Evolutionary conservation across 2,888 invertebrate genomes (phyloP).

Genomic region (Paralinhomoeus sp.): DNA sequence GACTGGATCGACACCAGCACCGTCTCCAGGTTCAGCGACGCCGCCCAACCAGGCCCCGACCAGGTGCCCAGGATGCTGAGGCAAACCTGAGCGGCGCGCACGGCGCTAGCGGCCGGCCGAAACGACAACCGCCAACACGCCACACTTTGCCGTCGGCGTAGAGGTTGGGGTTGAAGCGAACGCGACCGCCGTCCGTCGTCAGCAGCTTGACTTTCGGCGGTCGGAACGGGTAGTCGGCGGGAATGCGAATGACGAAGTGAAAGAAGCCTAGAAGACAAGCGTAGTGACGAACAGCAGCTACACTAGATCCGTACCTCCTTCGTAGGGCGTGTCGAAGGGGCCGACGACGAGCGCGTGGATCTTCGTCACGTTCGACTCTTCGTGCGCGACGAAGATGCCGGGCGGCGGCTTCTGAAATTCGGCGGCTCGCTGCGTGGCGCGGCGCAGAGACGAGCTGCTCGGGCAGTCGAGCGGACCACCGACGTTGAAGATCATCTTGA

Average conservation of each 20-base stretch:
- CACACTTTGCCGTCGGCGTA: slow-evolving; percentile 36
- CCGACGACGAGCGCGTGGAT: slow-evolving; percentile 37
- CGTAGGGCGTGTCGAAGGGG: slow-evolving; percentile 38
- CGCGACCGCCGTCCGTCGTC: slow-evolving; percentile 35
- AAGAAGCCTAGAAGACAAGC: slow-evolving; percentile 28
- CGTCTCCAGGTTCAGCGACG: slow-evolving; percentile 35
- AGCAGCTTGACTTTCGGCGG: slow-evolving; percentile 36
- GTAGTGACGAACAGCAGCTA: no score
- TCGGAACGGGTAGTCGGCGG: slow-evolving; percentile 34
- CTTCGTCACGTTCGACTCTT: slow-evolving; percentile 34
- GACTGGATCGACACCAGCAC: slow-evolving; percentile 38
- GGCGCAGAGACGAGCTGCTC: no score
- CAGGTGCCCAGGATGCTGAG: slow-evolving; percentile 29
- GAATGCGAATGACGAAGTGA: slow-evolving; percentile 33
- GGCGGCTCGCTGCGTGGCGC: no score
- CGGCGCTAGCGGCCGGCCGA: neutral
- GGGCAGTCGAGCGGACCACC: no score
- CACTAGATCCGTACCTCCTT: slow-evolving; percentile 31
- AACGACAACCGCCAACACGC: neutral
- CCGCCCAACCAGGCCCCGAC: slow-evolving; percentile 38
- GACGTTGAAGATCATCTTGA: no score
- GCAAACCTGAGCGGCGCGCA: slow-evolving; percentile 1
- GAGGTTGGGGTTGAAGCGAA: slow-evolving; percentile 38
- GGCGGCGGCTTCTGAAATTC: slow-evolving; percentile 35
- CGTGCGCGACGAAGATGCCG: slow-evolving; percentile 36